These are phyloP conservation scores for Pachymerium ferrugineum DNA, from an alignment of 2,888 invertebrate genomes.

Conservation along the genomic window DNA sequence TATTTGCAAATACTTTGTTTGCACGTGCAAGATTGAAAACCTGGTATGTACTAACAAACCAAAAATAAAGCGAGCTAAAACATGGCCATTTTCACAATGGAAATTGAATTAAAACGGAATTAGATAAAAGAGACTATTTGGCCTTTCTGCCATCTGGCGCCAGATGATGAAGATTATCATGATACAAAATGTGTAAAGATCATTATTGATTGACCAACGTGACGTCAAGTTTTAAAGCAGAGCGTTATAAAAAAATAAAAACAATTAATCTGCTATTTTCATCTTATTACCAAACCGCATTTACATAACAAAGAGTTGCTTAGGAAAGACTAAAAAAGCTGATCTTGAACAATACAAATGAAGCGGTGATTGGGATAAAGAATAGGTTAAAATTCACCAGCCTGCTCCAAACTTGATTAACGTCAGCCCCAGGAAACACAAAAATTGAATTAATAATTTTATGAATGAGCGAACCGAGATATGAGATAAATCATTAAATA, in stretches of 20 bases:
- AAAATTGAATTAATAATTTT: too few species aligned
- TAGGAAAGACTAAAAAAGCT: not conserved
- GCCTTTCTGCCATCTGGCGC: not conserved
- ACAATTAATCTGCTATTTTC: not conserved
- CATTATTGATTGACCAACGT: not conserved
- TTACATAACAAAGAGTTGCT: not conserved
- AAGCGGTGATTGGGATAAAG: too few species aligned
- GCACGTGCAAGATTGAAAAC: not conserved
- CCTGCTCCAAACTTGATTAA: too few species aligned
- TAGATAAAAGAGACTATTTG: not conserved
- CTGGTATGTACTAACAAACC: not conserved
- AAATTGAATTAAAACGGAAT: not conserved
- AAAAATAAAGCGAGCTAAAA: not conserved
- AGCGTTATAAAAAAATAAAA: not conserved
- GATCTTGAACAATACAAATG: not conserved
- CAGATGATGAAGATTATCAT: not conserved
- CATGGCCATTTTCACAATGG: not conserved
- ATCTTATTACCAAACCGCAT: not conserved
- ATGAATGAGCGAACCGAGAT: too few species aligned
- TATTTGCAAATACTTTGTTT: not conserved
- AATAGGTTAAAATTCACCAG: too few species aligned
- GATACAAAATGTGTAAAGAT: conserved; percentile 1
- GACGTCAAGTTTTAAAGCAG: not conserved
- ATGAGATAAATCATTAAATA: too few species aligned
- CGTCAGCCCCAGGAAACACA: too few species aligned